Evolutionary conservation across 2,113 vertebrate genomes (phyloP), one percentile per base, ranked within the genome.

Genomic region (Dromaius novaehollandiae): DNA sequence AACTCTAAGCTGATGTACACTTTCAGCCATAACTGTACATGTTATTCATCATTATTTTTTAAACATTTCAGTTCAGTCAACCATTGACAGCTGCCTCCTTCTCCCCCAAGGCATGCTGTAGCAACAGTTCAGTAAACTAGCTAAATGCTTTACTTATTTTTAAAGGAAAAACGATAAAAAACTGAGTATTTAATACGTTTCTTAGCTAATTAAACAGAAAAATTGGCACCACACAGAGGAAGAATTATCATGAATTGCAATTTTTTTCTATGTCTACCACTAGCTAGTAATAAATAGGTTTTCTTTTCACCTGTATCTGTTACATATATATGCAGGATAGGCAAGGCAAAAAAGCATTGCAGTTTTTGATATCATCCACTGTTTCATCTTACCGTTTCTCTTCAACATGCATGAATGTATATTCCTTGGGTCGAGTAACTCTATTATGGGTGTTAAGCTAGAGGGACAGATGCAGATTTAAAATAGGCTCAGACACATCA

Each of bases 81-180:
- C 73, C 44, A 70, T 92, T 74, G 60, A 74, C 13, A 85, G 28
- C 13, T 14, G 1, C 55, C 77, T 95, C 40, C 11, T 75, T 86
- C 87, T 96, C 78, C 94, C 77, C 65, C 28, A 65, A 83, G 61
- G 85, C 58, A 93, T 53, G 38, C 58, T 77, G 2, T 64, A 94
- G 69, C 85, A 96, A 94, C 55, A 93, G 46, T 85, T 97, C 87
- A 86, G 68, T 70, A 94, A 92, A 94, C 40, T 51, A 88, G 51
- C 8, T 86, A 95, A 94, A 85, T 71, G 70, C 86, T 96, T 97
- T 95, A 92, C 38, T 55, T 88, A 51, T 92, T 89, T 92, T 92
- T 88, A 86, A 95, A 97, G 46, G 64, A 65, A 86, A 95, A 97
- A 50, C 20, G 69, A 11, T 89, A 51, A 40, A 93, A 96, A 96